Base-by-base conservation (phyloP, 2,797 vertebrate species). In the Leptodactylus fallax region DNA sequence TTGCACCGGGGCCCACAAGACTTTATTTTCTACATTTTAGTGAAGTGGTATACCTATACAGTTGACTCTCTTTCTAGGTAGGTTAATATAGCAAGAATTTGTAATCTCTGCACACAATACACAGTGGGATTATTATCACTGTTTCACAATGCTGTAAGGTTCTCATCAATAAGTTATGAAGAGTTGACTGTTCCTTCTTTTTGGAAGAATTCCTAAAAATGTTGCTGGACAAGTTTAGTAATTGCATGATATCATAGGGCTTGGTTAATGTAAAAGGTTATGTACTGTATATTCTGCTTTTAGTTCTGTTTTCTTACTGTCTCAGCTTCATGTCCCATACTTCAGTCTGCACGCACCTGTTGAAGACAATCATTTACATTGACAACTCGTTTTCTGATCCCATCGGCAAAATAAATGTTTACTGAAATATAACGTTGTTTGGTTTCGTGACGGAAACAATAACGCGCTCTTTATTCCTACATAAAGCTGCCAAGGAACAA, bases 151-250 rank as follows among this genome's bases (percentile, higher is more conserved):
- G 23, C 45, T 14, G n/a, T 11, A 25, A 17, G 45, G 45, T 23
- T 82, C 45, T 82, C 14, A 67, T 51, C 45, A 82, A 65, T 65
- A 67, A 67, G 61, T 83, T 83, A 71, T 72, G 51, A 83, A 83
- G 63, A 83, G 67, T 71, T 69, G 47, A 71, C 67, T 83, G 51
- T 55, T 83, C 51, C 21, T 36, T 0, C 8, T 77, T 65, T 45
- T 80, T 86, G 61, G 77, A 85, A 85, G 77, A 79, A 56, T 25
- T 67, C 51, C 53, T 79, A 86, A 79, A 80, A 80, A 80, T 86
- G 85, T 23, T 58, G 65, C 27, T 58, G 77, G 25, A 60, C 85
- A 86, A 58, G 77, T 86, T 86, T 56, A 16, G 61, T 79, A 53
- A 65, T 69, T 79, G 21, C 51, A 72, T 72, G 63, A 47, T 51